These are phyloP conservation scores for Antedon mediterranea DNA, from an alignment of 53 echinoderm and acorn worm species.

Conservation along the genomic window DNA sequence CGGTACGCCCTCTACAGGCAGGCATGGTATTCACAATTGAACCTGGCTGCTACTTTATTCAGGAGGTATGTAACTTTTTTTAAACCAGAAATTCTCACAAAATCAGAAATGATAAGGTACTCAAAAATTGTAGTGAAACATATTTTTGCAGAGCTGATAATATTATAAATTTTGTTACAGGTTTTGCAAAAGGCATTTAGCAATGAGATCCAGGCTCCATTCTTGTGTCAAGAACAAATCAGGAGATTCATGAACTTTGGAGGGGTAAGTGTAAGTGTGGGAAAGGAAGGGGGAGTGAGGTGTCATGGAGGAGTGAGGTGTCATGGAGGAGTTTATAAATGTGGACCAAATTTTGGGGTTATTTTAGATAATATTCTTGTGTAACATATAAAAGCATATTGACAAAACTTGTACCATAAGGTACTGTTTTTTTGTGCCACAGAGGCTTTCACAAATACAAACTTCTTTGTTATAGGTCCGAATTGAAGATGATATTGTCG, in stretches of 20 bases:
- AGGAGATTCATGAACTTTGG: constrained; percentile 71
- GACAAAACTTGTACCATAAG: no score
- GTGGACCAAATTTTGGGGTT: no score
- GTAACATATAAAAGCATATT: no score
- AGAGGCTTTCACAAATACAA: not conserved
- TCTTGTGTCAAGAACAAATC: constrained; percentile 64
- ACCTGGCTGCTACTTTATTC: constrained; percentile 94
- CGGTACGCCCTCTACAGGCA: constrained; percentile 54
- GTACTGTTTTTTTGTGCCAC: no score
- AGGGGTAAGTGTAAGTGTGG: constrained; percentile 72
- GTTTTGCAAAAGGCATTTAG: constrained; percentile 47
- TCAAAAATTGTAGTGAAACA: not conserved
- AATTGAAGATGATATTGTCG: constrained; percentile 83
- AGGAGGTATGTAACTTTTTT: constrained; percentile 65
- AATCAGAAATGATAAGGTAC: no score
- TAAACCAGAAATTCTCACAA: no score
- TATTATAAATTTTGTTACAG: constrained; percentile 16
- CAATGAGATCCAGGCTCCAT: constrained; percentile 40
- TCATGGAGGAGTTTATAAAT: no score
- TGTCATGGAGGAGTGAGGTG: no score
- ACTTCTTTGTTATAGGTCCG: constrained; percentile 40
- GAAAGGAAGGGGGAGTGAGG: no score
- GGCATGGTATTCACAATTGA: constrained; percentile 88
- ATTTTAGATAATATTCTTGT: no score
- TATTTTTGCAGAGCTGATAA: not conserved